Evolutionary conservation across 2,888 invertebrate genomes (phyloP).

Genomic region (Himalopsyche tibetana): DNA sequence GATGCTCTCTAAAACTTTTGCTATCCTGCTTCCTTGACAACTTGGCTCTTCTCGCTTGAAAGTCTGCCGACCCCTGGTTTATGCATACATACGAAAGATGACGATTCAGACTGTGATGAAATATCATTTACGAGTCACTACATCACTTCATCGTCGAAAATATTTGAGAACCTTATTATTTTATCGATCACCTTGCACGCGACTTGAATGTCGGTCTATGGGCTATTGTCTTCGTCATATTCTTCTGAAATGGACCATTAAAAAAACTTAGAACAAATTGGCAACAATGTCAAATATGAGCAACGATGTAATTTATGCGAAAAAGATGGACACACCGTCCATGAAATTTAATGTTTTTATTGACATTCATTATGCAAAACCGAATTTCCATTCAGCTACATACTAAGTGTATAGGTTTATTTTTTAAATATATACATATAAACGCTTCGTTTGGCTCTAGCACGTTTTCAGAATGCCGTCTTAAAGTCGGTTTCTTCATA

Average conservation of each 20-base stretch:
- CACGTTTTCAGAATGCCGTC: too few relatives aligned
- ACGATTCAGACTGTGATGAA: too few relatives aligned
- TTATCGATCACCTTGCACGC: constrained; percentile 31
- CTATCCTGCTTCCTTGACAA: too few relatives aligned
- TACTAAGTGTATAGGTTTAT: not conserved
- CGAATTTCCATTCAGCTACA: not conserved
- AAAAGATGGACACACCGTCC: not conserved
- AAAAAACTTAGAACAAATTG: constrained; percentile 18
- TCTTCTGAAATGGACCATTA: not conserved
- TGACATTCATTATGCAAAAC: not conserved
- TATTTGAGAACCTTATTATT: not conserved
- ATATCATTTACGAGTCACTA: too few relatives aligned
- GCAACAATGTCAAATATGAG: constrained; percentile 3
- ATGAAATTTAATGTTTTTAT: constrained; percentile 17
- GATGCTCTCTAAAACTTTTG: too few relatives aligned
- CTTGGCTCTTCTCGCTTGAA: too few relatives aligned
- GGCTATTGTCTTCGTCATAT: constrained; percentile 1
- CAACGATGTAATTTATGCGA: constrained; percentile 16
- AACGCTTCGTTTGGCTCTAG: too few relatives aligned
- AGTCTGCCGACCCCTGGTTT: too few relatives aligned
- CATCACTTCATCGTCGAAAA: not conserved
- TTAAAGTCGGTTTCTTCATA: too few relatives aligned
- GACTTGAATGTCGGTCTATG: constrained; percentile 36
- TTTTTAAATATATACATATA: too few relatives aligned
- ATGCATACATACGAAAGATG: too few relatives aligned